Percentiles rank a stretch among this genome's conserved stretches.
Evolutionary conservation across 2,888 invertebrate genomes (phyloP).

Genomic region (Dorcus hopei): DNA sequence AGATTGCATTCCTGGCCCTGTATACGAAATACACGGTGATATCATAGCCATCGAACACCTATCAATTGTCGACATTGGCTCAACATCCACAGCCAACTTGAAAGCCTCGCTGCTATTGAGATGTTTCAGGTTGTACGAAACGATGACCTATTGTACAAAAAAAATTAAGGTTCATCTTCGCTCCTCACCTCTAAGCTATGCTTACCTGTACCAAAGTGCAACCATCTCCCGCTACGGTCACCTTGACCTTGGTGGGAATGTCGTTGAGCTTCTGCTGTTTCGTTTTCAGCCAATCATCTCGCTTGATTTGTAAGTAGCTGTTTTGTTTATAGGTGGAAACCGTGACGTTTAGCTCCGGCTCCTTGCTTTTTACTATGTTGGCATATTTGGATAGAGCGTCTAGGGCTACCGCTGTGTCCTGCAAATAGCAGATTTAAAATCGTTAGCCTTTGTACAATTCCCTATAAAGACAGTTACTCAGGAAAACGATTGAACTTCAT

Average conservation of each 20-base stretch:
- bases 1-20: conserved; percentile 50
- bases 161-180: background rate
- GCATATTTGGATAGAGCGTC: conserved; percentile 60
- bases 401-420: conserved; percentile 61
- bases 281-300: conserved; percentile 52
- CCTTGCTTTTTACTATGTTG: conserved; percentile 45
- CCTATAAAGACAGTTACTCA: too few species aligned
- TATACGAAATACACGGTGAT: conserved; percentile 43
- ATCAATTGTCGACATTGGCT: conserved; percentile 48
- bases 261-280: conserved; percentile 48
- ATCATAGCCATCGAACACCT: conserved; percentile 51
- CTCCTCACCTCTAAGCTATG: background rate
- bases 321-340: conserved; percentile 43
- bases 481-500: too few species aligned
- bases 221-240: conserved; percentile 54
- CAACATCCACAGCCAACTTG: conserved; percentile 49
- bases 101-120: conserved; percentile 53
- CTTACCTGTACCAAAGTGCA: conserved; percentile 57
- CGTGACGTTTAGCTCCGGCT: conserved; percentile 49
- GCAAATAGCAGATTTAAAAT: conserved; percentile 17
- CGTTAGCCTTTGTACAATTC: too few species aligned
- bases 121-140: conserved; percentile 53
- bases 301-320: conserved; percentile 47
- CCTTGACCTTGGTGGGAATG: conserved; percentile 49
- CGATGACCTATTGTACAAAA: conserved; percentile 43